A percentile compares a stretch with the other conserved stretches of the same genome.
These are phyloP conservation scores for Tapera naevia DNA, from an alignment of 2,797 vertebrate genomes.

Conservation along the genomic window DNA sequence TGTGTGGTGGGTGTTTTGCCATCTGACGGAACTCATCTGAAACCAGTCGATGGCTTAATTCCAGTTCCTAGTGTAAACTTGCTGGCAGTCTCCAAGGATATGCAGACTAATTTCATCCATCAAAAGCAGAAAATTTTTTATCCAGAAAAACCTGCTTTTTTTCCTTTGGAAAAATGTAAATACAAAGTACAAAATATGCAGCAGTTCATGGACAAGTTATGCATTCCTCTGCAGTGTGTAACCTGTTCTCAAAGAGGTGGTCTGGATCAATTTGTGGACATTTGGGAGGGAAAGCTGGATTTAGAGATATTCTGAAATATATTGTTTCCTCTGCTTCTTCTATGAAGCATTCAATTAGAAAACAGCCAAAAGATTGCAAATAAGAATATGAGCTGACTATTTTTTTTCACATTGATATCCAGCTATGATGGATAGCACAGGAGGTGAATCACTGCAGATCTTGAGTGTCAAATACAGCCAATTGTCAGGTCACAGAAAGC, in stretches of 20 bases:
- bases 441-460: background rate
- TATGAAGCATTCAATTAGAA: background rate
- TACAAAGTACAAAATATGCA: slow-evolving; percentile 52
- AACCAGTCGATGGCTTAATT: slow-evolving; percentile 16
- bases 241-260: slow-evolving; percentile 62
- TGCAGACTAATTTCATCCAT: slow-evolving; percentile 51
- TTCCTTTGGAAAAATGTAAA: slow-evolving; percentile 57
- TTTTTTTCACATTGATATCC: background rate
- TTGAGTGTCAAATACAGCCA: background rate
- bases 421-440: background rate
- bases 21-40: slow-evolving; percentile 2
- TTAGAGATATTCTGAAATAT: slow-evolving; percentile 19
- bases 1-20: background rate
- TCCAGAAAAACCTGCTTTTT: background rate
- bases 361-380: background rate
- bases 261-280: slow-evolving; percentile 47
- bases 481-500: background rate
- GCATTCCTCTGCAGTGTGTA: slow-evolving; percentile 59
- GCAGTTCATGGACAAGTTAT: slow-evolving; percentile 62
- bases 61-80: slow-evolving; percentile 40
- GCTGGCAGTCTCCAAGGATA: slow-evolving; percentile 41
- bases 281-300: background rate
- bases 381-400: background rate
- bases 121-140: slow-evolving; percentile 56
- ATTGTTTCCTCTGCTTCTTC: background rate